A percentile compares a stretch with the other conserved stretches of the same genome.
Evolutionary conservation across 2,797 vertebrate genomes (phyloP).

Genomic region (Paguma larvata): DNA sequence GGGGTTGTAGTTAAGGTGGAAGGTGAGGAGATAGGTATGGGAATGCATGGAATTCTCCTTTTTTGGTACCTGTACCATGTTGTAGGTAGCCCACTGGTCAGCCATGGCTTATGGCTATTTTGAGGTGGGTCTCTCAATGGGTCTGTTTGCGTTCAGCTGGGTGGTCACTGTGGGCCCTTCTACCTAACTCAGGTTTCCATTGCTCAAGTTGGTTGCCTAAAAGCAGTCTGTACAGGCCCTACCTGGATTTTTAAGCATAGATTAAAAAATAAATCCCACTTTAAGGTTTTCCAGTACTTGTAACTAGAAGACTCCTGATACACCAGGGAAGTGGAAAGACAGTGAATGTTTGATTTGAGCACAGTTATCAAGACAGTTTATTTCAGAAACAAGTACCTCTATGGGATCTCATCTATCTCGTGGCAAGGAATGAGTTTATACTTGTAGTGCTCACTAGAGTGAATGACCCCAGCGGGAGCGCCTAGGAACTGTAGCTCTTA

Average conservation of each 20-base stretch:
- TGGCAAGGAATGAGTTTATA: not conserved
- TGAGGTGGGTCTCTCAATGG: not conserved
- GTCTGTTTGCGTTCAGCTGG: not conserved
- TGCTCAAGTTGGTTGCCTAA: not conserved
- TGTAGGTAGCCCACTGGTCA: not conserved
- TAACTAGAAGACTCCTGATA: not conserved
- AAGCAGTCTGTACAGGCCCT: not conserved
- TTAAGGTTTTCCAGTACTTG: not conserved
- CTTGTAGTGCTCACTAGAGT: not conserved
- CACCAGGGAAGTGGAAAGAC: not conserved
- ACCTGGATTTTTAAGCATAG: not conserved
- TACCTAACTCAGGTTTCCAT: not conserved
- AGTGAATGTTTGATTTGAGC: not conserved
- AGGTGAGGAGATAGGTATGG: not conserved
- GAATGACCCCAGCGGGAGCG: too few species aligned
- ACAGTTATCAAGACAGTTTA: not conserved
- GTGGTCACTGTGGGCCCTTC: not conserved
- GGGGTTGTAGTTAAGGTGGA: too few species aligned
- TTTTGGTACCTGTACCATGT: not conserved
- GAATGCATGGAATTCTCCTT: not conserved
- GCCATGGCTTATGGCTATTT: not conserved
- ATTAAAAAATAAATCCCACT: not conserved
- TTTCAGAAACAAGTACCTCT: not conserved
- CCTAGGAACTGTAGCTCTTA: not conserved
- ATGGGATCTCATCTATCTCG: not conserved